Conservation (phyloP, 2,888 invertebrate species). For the Athalia circularis region DNA sequence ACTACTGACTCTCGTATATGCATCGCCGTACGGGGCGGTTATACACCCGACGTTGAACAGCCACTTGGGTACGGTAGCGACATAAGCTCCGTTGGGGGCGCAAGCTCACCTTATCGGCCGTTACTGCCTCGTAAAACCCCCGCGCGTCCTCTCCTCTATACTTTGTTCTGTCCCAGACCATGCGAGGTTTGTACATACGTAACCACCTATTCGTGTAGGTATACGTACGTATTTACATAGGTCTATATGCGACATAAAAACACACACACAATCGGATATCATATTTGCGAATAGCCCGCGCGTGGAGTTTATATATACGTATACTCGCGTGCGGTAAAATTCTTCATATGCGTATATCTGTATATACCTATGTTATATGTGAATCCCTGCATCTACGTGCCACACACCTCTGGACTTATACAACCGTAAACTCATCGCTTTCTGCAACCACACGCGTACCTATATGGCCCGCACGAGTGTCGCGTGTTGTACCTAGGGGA, state of each 20-base stretch:
- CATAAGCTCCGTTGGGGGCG: constrained; percentile 70
- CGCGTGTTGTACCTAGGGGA: constrained; percentile 38
- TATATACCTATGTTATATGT: too few relatives aligned
- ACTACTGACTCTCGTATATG: constrained; percentile 24
- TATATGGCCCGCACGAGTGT: constrained; percentile 25
- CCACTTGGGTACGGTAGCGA: constrained; percentile 73
- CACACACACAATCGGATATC: too few relatives aligned
- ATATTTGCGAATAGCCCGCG: too few relatives aligned
- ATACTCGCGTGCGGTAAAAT: too few relatives aligned
- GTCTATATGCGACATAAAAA: too few relatives aligned
- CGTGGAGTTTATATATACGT: too few relatives aligned
- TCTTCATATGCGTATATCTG: too few relatives aligned
- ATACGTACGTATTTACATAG: too few relatives aligned
- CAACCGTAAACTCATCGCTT: constrained; percentile 45
- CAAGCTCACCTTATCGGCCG: constrained; percentile 74
- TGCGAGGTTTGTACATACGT: background rate
- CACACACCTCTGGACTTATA: constrained; percentile 49
- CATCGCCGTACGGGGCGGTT: constrained; percentile 16
- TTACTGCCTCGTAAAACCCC: constrained; percentile 74
- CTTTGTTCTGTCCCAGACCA: background rate
- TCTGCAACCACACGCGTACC: background rate
- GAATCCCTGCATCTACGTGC: constrained; percentile 46
- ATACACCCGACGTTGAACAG: constrained; percentile 61
- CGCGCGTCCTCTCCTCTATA: constrained; percentile 10
- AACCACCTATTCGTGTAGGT: constrained; percentile 56